Conservation (phyloP, 2,113 vertebrate genomes). For the Zingel zingel region DNA sequence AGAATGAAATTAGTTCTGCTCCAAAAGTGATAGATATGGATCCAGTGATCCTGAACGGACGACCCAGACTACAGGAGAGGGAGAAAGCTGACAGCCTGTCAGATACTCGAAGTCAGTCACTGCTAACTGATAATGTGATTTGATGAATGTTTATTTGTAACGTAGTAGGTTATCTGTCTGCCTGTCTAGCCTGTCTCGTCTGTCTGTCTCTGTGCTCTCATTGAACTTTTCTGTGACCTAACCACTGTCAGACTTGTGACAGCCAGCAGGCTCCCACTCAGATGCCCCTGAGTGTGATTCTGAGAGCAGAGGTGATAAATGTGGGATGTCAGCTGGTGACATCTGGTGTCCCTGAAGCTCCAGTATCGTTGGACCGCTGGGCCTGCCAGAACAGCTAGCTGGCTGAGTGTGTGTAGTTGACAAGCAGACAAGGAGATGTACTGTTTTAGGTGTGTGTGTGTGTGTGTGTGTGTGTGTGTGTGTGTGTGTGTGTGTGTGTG, state of each 20-base stretch:
- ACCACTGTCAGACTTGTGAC: slow-evolving; percentile 23
- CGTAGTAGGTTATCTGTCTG: slow-evolving; percentile 33
- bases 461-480: neutral
- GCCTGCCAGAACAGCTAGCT: slow-evolving; percentile 25
- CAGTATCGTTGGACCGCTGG: slow-evolving; percentile 21
- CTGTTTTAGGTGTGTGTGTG: neutral
- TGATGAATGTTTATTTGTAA: slow-evolving; percentile 45
- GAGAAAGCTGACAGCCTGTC: slow-evolving; percentile 26
- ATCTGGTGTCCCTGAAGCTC: slow-evolving; percentile 59
- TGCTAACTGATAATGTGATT: slow-evolving; percentile 44
- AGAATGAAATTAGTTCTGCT: slow-evolving; percentile 8
- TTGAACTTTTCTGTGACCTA: slow-evolving; percentile 50
- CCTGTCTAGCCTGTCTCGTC: slow-evolving; percentile 26
- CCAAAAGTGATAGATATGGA: slow-evolving; percentile 20
- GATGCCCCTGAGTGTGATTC: slow-evolving; percentile 52
- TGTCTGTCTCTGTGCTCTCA: slow-evolving; percentile 6
- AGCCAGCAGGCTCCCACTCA: slow-evolving; percentile 39
- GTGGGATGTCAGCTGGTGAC: slow-evolving; percentile 50
- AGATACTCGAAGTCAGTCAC: slow-evolving; percentile 7
- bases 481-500: neutral
- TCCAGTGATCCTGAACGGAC: slow-evolving; percentile 15
- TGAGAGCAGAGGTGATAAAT: slow-evolving; percentile 69
- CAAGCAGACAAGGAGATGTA: slow-evolving; percentile 15
- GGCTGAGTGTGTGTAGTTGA: slow-evolving; percentile 20
- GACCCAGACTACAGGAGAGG: neutral